A percentile compares a stretch with the other conserved stretches of the same genome.
phyloP scores from a whole-genome alignment of 2,888 invertebrate genomes.

The Crossocerus cetratus region DNA sequence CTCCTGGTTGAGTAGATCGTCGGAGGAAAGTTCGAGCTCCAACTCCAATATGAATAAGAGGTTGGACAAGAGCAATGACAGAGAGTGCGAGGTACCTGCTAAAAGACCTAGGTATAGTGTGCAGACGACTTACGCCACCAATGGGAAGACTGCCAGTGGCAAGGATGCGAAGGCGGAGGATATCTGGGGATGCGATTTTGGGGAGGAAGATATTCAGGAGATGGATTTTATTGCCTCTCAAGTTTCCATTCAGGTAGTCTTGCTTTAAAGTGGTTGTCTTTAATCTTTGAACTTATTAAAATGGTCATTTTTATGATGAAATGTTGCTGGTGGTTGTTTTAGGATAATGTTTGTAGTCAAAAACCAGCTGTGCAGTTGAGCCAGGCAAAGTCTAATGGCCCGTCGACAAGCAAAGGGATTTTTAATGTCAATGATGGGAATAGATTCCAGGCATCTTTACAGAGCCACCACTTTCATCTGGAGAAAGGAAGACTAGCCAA shows the following conservation, averaged over 20 bases:
- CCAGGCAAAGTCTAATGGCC: not conserved
- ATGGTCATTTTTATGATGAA: not conserved
- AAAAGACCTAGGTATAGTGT: slow-evolving; percentile 55
- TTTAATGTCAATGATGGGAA: not conserved
- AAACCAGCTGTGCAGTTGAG: too few relatives aligned
- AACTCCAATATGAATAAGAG: slow-evolving; percentile 66
- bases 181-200: slow-evolving; percentile 71
- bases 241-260: slow-evolving; percentile 49
- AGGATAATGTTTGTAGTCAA: not conserved
- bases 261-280: not conserved
- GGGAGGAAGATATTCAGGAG: slow-evolving; percentile 67
- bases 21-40: too few relatives aligned
- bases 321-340: too few relatives aligned
- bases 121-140: slow-evolving; percentile 7
- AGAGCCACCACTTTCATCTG: not conserved
- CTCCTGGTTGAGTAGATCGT: too few relatives aligned
- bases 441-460: not conserved
- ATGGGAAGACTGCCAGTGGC: slow-evolving; percentile 16
- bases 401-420: slow-evolving; percentile 35
- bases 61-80: slow-evolving; percentile 42
- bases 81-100: slow-evolving; percentile 44
- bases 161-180: slow-evolving; percentile 50
- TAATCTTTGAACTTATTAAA: not conserved
- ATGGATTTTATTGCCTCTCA: slow-evolving; percentile 71
- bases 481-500: not conserved